phyloP scores from a whole-genome alignment of 2,797 vertebrate genomes.

The Hypotaenidia okinawae region DNA sequence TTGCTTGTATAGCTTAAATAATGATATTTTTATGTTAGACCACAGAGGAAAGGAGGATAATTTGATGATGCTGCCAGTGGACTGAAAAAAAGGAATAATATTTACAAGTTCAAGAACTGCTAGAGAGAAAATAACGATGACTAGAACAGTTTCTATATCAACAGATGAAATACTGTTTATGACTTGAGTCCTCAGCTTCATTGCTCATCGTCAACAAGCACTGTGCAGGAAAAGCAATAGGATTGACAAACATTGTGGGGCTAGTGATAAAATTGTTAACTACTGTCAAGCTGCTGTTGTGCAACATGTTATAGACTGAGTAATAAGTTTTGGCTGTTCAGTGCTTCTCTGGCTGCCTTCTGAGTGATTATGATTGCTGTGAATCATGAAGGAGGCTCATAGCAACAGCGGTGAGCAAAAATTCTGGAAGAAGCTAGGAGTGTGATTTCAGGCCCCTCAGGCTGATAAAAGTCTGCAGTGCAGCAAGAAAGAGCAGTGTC shows the following conservation, averaged over 20 bases:
- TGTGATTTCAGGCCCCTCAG: background rate
- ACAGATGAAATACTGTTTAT: background rate
- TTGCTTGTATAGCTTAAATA: background rate
- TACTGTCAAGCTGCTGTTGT: slow-evolving; percentile 9
- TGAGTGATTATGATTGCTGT: background rate
- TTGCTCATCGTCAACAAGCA: background rate
- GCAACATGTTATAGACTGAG: background rate
- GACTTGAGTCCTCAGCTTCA: background rate
- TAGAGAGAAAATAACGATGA: background rate
- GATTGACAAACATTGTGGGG: background rate
- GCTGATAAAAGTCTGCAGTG: background rate
- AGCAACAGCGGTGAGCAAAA: background rate
- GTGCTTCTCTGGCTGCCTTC: background rate
- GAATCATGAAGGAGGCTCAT: background rate
- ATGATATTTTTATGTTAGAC: background rate
- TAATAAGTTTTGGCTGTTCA: background rate
- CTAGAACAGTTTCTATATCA: background rate
- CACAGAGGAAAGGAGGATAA: background rate
- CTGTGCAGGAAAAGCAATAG: background rate
- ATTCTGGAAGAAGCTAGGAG: background rate
- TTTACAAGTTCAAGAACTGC: background rate
- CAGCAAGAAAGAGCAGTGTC: background rate
- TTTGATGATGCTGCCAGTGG: background rate
- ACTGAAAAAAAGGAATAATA: background rate
- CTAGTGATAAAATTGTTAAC: slow-evolving; percentile 16